phyloP scores from a whole-genome alignment of 1,140 invertebrate species.

The Paraescarpia echinospica region DNA sequence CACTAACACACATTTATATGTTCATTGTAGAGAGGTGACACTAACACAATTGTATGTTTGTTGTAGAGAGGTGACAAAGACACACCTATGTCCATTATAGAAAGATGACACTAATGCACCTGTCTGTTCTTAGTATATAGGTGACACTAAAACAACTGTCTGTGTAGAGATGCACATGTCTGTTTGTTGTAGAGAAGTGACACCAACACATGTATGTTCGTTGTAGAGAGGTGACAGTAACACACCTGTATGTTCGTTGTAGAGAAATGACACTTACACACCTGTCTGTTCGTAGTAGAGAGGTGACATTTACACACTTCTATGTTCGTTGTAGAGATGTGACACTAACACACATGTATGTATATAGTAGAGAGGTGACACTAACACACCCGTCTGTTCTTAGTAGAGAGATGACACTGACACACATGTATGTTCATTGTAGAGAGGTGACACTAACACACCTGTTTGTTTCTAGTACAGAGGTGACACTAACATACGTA shows the following conservation, averaged over 20 bases:
- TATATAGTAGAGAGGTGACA: neutral
- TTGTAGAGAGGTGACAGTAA: neutral
- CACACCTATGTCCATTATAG: slow-evolving; percentile 77
- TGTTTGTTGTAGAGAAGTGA: too few species aligned
- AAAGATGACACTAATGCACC: neutral
- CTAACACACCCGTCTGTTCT: neutral
- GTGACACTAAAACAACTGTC: slow-evolving; percentile 77
- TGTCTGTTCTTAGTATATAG: slow-evolving; percentile 63
- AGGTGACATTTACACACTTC: neutral
- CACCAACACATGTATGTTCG: neutral
- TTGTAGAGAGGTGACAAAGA: slow-evolving; percentile 53
- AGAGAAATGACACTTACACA: too few species aligned
- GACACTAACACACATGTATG: neutral
- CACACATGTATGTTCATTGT: slow-evolving; percentile 6
- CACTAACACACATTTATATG: neutral
- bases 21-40: neutral
- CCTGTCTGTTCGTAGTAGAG: neutral
- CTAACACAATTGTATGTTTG: neutral
- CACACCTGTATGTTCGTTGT: neutral
- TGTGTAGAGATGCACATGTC: too few species aligned
- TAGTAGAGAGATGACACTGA: neutral
- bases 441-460: neutral
- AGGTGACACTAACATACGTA: slow-evolving; percentile 95
- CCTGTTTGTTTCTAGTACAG: slow-evolving; percentile 58
- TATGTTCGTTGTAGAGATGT: slow-evolving; percentile 1